A percentile compares a stretch with the other conserved stretches of the same genome.
These are phyloP conservation scores for Lithosia quadra DNA, from an alignment of 2,888 invertebrate genomes.

Conservation along the genomic window DNA sequence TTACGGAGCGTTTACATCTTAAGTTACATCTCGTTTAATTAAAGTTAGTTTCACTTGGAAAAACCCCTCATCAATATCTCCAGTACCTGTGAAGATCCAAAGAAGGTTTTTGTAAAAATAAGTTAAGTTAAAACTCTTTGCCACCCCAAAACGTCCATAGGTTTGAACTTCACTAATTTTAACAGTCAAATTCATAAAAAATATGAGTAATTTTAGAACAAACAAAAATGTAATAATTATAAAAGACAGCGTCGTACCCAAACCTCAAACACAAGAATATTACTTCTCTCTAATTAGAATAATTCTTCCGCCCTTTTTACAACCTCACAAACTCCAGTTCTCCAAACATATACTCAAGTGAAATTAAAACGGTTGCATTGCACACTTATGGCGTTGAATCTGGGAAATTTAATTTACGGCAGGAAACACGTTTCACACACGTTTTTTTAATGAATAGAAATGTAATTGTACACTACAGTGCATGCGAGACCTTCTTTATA, in stretches of 20 bases:
- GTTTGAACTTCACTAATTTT: no score
- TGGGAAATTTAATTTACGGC: constrained; percentile 56
- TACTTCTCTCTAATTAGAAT: constrained; percentile 12
- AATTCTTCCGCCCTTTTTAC: constrained; percentile 20
- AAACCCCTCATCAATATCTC: no score
- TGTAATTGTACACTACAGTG: constrained; percentile 44
- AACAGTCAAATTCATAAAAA: no score
- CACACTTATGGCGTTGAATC: constrained; percentile 45
- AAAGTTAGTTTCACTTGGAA: no score
- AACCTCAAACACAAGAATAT: constrained; percentile 4
- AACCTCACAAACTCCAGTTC: no score
- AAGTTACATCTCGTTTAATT: no score
- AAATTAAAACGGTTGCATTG: constrained; percentile 47
- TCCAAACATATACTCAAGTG: constrained; percentile 28
- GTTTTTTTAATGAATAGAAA: constrained; percentile 53
- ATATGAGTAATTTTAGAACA: neutral
- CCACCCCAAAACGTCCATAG: no score
- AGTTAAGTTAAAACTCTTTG: no score
- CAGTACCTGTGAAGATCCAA: no score
- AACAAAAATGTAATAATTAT: neutral
- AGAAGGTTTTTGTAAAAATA: no score
- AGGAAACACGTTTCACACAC: constrained; percentile 43
- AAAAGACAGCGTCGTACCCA: neutral
- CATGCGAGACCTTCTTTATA: constrained; percentile 36
- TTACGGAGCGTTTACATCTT: no score